These are phyloP conservation scores for Podilymbus podiceps DNA, from an alignment of 2,113 vertebrate species.

Conservation along the genomic window DNA sequence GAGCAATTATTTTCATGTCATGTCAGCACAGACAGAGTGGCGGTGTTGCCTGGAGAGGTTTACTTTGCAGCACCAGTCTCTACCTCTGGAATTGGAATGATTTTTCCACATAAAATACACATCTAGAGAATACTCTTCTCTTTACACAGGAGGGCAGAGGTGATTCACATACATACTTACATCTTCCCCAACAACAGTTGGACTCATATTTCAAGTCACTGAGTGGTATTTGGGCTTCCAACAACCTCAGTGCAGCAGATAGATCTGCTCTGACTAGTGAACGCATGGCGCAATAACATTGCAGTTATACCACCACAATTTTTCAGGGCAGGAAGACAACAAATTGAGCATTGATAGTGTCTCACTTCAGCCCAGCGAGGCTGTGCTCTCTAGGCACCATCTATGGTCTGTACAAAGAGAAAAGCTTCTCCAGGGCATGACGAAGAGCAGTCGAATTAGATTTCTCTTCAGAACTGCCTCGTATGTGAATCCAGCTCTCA, in stretches of 20 bases:
- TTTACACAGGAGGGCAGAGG: background rate
- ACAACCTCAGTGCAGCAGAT: accelerated
- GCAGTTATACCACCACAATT: accelerated
- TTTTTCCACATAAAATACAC: background rate
- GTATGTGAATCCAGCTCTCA: background rate
- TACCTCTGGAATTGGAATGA: background rate
- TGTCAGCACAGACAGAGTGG: background rate
- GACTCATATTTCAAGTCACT: background rate
- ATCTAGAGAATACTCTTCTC: background rate
- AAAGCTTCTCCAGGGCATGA: background rate
- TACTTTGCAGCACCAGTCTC: background rate
- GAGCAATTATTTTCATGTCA: accelerated
- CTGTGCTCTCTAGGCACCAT: accelerated
- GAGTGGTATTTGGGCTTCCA: background rate
- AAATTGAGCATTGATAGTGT: background rate
- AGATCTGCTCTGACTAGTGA: background rate
- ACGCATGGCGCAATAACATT: accelerated
- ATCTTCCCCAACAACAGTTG: background rate
- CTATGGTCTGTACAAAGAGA: background rate
- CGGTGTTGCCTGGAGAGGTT: background rate
- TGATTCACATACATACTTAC: background rate
- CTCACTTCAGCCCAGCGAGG: background rate
- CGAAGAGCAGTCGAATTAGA: background rate
- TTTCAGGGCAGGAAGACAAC: background rate
- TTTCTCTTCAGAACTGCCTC: background rate